Evolutionary conservation across 53 echinoderm and acorn worm genomes (phyloP), one percentile per base, ranked within the genome.

Genomic region (Holothuria scabra): DNA sequence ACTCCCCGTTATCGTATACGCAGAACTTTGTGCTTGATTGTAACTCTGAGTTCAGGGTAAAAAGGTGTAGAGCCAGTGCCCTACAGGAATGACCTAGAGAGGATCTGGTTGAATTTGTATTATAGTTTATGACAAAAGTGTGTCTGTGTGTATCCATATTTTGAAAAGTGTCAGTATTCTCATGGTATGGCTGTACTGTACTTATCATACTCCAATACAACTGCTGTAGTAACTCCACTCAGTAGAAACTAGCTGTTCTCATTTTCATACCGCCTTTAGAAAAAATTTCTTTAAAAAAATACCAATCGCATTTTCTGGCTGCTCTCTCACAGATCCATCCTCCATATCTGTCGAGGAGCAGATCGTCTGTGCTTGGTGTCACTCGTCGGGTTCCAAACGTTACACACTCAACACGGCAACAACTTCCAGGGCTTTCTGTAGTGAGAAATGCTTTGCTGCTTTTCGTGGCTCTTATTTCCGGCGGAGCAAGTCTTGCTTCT

Each of bases 401-500:
- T 97, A 94, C 87, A 97, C 97, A 4, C 94, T 97, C 76, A 97
- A 94, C 89, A 97, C 97, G 12, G 84, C 92, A 67, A 90, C 83
- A 3, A 90, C 94, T 24, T 94, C 97, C 22, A 91, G 90, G 79
- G 94, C 97, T 9, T 97, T 97, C 85, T 97, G 97, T 84, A 97
- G 97, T 56, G 97, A 97, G 84, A 92, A 89, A 56, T 94, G 94
- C 69, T 97, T 97, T 44, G 97, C 97, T 0, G 84, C 97, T 49
- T 94, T 90, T 37, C 88, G 97, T 20, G 60, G 92, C 62, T 92
- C 92, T 1, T 97, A 97, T 90, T 92, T 97, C 87, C 89, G 89
- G 57, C 65, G 89, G 66, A 94, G 86, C 85, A 91, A 93, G 78
- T 84, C 91, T 28, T 97, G 97, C 56, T 86, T 87, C 88, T 93